Evolutionary conservation across 2,888 invertebrate species (phyloP).

Genomic region (Watsonalla binaria): DNA sequence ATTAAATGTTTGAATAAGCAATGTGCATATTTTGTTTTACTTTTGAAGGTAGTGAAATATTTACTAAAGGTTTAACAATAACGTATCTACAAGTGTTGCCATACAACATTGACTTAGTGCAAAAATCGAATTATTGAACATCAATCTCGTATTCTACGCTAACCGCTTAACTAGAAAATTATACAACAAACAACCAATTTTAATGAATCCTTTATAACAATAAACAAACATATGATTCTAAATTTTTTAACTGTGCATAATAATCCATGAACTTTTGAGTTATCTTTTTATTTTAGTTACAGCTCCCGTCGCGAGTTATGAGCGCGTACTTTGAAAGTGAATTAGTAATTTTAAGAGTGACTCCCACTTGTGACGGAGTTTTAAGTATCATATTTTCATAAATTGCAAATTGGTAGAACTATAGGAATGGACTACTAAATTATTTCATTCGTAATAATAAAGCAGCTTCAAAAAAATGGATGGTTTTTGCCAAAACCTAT

Average conservation of each 20-base stretch:
- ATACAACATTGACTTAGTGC: not conserved
- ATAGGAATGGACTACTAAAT: too few species aligned
- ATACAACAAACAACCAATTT: not conserved
- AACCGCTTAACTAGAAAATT: not conserved
- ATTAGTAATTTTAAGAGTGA: too few species aligned
- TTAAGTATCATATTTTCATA: too few species aligned
- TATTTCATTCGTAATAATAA: too few species aligned
- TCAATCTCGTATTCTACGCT: not conserved
- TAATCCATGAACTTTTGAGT: too few species aligned
- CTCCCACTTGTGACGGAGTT: too few species aligned
- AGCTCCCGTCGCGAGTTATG: too few species aligned
- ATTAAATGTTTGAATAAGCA: slow-evolving; percentile 15
- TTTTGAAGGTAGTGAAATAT: slow-evolving; percentile 16
- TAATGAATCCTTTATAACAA: not conserved
- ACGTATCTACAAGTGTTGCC: slow-evolving; percentile 6
- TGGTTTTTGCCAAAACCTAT: not conserved
- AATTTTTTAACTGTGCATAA: too few species aligned
- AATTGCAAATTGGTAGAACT: too few species aligned
- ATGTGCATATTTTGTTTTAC: slow-evolving; percentile 21
- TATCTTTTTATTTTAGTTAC: too few species aligned
- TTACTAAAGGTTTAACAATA: slow-evolving; percentile 16
- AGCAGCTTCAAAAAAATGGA: not conserved
- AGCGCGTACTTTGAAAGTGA: too few species aligned
- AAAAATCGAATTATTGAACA: not conserved
- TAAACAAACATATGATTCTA: not conserved